Base-by-base conservation (phyloP, 2,113 vertebrate genomes). In the Oreotragus oreotragus region DNA sequence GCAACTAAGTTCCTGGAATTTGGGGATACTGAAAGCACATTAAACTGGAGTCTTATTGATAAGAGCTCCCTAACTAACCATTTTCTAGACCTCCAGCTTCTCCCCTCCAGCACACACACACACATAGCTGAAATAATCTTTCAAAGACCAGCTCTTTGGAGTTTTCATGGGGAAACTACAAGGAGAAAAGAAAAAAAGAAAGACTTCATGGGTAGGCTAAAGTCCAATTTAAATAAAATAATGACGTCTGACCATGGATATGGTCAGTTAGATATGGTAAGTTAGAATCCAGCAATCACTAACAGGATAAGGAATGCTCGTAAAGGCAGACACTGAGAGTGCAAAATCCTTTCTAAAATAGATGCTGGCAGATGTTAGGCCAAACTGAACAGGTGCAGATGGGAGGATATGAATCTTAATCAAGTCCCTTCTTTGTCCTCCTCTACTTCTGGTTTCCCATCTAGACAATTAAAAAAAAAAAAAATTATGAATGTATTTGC, bases 161-260 rank as follows among this genome's bases (percentile, higher is more conserved):
- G 49, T 12, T 85, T 55, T 77, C 90, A 77, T 45, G 6, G 13
- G 15, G 15, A 84, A 95, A 91, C 36, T 87, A 84, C 36, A 93
- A 87, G 88, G 86, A 86, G 86, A 91, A 89, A 94, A 49, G 27
- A 90, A 83, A 91, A 45, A 23, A 90, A 96, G 49, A 94, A 95
- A 55, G 45, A 19, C 43, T 64, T 80, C 76, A 1, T 49, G 88
- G 36, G 57, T 84, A 87, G 13, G 64, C 30, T 92, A 80, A 55
- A 90, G 27, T 23, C 66, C 79, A 81, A 47, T 66, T 47, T 88
- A 84, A 96, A 95, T 88, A 84, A 96, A 95, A 89, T 90, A 86
- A 94, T 57, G 57, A 92, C 17, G 25, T 60, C 66, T 90, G 84
- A 95, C 64, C 80, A 76, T 5, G 84, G 80, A 17, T 53, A 53